A percentile compares a stretch with the other conserved stretches of the same genome.
Conservation (phyloP, 2,797 vertebrate genomes). For the Tenualosa ilisha region DNA sequence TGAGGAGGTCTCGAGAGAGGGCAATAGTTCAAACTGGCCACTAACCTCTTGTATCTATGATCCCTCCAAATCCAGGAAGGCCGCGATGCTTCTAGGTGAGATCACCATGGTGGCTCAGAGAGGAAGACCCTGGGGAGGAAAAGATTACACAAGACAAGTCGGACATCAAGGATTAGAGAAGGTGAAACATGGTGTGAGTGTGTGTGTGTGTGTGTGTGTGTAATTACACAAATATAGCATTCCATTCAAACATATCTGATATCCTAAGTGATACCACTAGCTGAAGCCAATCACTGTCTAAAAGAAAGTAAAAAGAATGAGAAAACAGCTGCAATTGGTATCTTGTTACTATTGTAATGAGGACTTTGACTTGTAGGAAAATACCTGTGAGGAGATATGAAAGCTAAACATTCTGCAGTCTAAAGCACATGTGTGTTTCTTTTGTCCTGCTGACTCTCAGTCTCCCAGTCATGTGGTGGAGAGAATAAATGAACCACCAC, state of each 20-base stretch:
- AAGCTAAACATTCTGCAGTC: neutral
- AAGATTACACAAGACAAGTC: neutral
- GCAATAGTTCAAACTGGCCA: no score
- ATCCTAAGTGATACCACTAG: neutral
- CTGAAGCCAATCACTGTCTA: neutral
- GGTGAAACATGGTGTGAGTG: neutral
- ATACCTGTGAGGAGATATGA: neutral
- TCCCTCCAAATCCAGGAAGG: conserved; percentile 7
- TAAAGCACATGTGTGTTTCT: neutral
- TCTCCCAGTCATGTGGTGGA: neutral
- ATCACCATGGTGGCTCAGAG: conserved; percentile 11
- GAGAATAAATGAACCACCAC: neutral
- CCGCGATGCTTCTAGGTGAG: neutral
- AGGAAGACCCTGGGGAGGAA: neutral
- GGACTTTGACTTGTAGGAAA: neutral
- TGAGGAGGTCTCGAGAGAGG: neutral
- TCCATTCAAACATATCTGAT: neutral
- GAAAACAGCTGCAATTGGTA: neutral
- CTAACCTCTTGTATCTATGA: neutral
- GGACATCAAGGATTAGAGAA: neutral
- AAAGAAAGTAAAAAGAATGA: neutral
- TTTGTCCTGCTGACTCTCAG: neutral
- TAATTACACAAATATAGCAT: neutral
- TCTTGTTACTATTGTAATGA: neutral
- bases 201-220: neutral